These are phyloP conservation scores for Eurois occulta DNA, from an alignment of 2,888 invertebrate genomes.

Conservation along the genomic window DNA sequence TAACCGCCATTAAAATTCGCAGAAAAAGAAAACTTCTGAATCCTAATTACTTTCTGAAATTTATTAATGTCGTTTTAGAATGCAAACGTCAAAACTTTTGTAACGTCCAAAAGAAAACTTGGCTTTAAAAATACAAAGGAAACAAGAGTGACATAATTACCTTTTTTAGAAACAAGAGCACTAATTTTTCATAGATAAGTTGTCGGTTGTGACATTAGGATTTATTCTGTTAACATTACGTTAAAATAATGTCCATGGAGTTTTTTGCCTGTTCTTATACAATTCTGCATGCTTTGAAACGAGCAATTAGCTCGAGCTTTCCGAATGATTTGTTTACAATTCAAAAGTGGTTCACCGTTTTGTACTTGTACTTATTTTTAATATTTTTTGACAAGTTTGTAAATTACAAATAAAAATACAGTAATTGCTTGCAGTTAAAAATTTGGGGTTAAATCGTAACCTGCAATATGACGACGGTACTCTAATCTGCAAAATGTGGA, in stretches of 20 bases:
- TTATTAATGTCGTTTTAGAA: conserved; percentile 61
- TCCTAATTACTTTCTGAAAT: conserved; percentile 62
- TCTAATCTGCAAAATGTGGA: background rate
- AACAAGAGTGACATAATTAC: conserved; percentile 43
- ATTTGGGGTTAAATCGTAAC: background rate
- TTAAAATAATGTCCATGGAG: background rate
- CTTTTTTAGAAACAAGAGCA: conserved; percentile 8
- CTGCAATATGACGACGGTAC: background rate
- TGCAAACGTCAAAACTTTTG: conserved; percentile 62
- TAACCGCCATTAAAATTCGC: conserved; percentile 18
- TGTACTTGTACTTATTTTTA: background rate
- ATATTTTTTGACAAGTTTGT: background rate
- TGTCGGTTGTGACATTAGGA: background rate
- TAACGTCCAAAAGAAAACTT: conserved; percentile 33
- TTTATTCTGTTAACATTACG: background rate
- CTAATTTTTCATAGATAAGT: background rate
- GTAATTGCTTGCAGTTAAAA: background rate
- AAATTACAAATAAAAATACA: background rate
- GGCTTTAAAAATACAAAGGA: conserved; percentile 36
- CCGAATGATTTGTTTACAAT: background rate
- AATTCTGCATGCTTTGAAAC: background rate
- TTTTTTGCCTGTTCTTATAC: background rate
- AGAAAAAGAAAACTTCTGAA: conserved; percentile 57
- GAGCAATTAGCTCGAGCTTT: background rate
- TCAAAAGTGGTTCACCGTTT: background rate